Percentiles rank a stretch among this genome's conserved stretches.
Evolutionary conservation across 1,140 invertebrate species (phyloP).

Genomic region (Cyclina sinensis): DNA sequence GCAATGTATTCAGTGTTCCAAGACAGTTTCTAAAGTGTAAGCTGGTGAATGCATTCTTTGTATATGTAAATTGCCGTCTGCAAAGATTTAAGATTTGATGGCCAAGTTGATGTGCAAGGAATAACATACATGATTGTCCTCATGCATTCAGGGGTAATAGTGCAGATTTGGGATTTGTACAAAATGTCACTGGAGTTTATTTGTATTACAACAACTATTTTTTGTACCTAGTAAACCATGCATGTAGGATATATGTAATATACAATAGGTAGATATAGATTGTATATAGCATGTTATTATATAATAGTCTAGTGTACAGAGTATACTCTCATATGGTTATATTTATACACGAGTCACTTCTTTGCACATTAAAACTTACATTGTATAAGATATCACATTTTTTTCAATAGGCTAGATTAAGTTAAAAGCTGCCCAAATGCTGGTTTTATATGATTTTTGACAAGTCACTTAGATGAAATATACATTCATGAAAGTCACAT

Average conservation of each 20-base stretch:
- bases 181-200: background rate
- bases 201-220: slow-evolving; percentile 43
- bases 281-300: slow-evolving; percentile 19
- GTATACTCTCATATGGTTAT: background rate
- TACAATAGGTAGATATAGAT: background rate
- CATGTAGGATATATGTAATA: slow-evolving; percentile 20
- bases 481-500: too few species aligned
- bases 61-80: too few species aligned
- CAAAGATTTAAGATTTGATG: too few species aligned
- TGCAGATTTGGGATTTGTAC: background rate
- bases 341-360: background rate
- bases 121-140: too few species aligned
- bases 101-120: too few species aligned
- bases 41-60: too few species aligned
- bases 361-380: background rate
- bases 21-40: too few species aligned
- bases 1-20: too few species aligned
- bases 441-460: too few species aligned
- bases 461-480: too few species aligned
- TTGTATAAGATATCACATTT: background rate
- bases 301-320: background rate
- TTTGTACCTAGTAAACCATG: slow-evolving; percentile 22
- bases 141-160: background rate
- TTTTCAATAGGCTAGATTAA: too few species aligned
- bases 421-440: too few species aligned